These are phyloP conservation scores for Acleris holmiana DNA, from an alignment of 2,888 invertebrate species.

Conservation along the genomic window DNA sequence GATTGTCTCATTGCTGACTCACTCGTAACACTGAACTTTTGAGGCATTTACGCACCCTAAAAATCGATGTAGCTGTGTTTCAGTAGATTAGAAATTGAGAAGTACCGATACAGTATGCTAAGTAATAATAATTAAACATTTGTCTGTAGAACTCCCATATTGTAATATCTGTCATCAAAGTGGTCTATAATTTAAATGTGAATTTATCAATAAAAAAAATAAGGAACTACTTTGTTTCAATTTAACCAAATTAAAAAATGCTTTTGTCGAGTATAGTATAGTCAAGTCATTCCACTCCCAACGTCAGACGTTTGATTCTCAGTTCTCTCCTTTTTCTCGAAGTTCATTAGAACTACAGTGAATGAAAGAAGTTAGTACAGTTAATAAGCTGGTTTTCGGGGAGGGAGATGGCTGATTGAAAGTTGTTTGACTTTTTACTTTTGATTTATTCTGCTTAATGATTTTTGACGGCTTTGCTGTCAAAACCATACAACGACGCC, in stretches of 20 bases:
- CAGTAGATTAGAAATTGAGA: constrained; percentile 78
- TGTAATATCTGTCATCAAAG: constrained; percentile 79
- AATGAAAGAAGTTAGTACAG: too few relatives aligned
- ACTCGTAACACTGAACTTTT: constrained; percentile 71
- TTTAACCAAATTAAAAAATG: neutral
- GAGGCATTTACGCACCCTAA: constrained; percentile 80
- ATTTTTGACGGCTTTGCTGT: too few relatives aligned
- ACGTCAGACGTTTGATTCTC: too few relatives aligned
- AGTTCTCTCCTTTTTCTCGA: too few relatives aligned
- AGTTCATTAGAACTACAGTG: too few relatives aligned
- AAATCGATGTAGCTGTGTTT: constrained; percentile 73
- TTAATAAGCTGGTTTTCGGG: too few relatives aligned
- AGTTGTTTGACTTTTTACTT: too few relatives aligned
- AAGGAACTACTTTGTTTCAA: constrained; percentile 60
- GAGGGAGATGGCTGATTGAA: too few relatives aligned
- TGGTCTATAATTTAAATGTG: constrained; percentile 84
- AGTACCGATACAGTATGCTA: constrained; percentile 80
- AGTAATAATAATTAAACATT: constrained; percentile 71
- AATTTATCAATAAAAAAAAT: constrained; percentile 83
- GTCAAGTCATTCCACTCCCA: too few relatives aligned
- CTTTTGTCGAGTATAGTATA: too few relatives aligned
- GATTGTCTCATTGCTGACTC: constrained; percentile 66
- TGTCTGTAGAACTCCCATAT: constrained; percentile 77
- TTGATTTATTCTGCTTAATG: too few relatives aligned
- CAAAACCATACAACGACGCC: too few relatives aligned